phyloP scores from a whole-genome alignment of 2,113 vertebrate genomes.

The Crocuta crocuta region DNA sequence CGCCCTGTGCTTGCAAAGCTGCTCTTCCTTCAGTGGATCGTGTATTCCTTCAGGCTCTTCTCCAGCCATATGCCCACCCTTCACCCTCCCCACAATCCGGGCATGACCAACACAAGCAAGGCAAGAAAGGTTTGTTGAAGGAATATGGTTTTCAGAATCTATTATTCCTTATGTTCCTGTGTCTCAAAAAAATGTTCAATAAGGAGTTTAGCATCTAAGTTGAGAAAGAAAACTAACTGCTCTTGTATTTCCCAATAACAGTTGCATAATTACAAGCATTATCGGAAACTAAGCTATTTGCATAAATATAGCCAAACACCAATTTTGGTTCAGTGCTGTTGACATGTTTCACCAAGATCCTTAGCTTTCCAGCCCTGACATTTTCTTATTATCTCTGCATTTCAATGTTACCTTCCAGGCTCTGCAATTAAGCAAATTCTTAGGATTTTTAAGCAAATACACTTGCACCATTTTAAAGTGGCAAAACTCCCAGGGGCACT shows the following conservation, averaged over 20 bases:
- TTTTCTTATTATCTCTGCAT: conserved; percentile 79
- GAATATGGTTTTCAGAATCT: conserved; percentile 5
- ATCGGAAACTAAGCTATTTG: conserved; percentile 64
- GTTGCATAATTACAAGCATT: conserved; percentile 65
- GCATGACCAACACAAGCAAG: neutral
- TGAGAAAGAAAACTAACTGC: conserved; percentile 1
- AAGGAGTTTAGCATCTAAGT: neutral
- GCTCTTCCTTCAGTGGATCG: neutral
- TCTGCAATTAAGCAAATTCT: conserved; percentile 78
- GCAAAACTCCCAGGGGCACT: conserved; percentile 78
- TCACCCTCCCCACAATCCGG: neutral
- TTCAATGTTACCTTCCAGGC: conserved; percentile 78
- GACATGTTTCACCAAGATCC: conserved; percentile 59
- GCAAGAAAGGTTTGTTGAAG: neutral
- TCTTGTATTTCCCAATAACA: conserved; percentile 47
- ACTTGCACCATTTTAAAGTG: conserved; percentile 79
- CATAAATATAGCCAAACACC: conserved; percentile 65
- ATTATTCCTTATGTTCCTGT: conserved; percentile 26
- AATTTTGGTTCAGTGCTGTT: conserved; percentile 47
- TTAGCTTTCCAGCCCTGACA: conserved; percentile 52
- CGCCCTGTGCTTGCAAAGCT: neutral
- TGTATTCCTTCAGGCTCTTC: neutral
- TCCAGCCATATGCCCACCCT: neutral
- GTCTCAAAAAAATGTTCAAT: conserved; percentile 25
- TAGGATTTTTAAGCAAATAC: conserved; percentile 79